Evolutionary conservation across 1,140 invertebrate genomes (phyloP), one percentile per base, ranked within the genome.

Genomic region (Onthophagus taurus): DNA sequence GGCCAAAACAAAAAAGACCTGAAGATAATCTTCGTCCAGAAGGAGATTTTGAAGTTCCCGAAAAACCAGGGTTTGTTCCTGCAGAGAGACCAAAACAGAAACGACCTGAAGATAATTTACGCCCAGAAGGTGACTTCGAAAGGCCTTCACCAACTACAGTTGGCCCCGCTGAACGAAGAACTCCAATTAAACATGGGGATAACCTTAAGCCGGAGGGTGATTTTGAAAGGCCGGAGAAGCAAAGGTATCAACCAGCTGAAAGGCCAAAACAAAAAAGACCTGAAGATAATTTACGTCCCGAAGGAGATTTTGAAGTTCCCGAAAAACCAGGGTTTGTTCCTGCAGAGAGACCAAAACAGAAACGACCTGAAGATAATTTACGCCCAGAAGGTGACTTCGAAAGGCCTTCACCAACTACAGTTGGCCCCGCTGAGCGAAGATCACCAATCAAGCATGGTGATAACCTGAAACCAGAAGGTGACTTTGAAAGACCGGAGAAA

Each of bases 301-400:
- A 58, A 52, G 48, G 58, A 45, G 43, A 54, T 31, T 65, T 64
- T 53, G 57, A 65, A 51, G 44, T 55, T 47, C 54, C 65, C 11
- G 50, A 60, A 34, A 54, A 64, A 30, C 53, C 66, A 18, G 44
- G 70, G 55, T 60, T 65, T 66, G 51, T 59, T 45, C 44, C 68
- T 43, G 61, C 67, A 47, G 64, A 74, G 53, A 51, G 69, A 33
- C 70, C 63, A 11, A 67, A 69, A 54, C 65, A 58, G 2, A 57
- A 58, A 45, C 57, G 58, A 45, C 78, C 75, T 35, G 58, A 70
- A 26, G 79, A 81, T 53, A 80, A 81, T 59, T 54, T 81, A 1
- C 67, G 63, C 64, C 71, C 75, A 2, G 74, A 78, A 55, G 75
- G 74, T 39, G 72, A 72, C n/a, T 79, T 69, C 52, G 62, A 63